Base-by-base conservation (phyloP, 2,113 vertebrate species). In the Pterocles burchelli region DNA sequence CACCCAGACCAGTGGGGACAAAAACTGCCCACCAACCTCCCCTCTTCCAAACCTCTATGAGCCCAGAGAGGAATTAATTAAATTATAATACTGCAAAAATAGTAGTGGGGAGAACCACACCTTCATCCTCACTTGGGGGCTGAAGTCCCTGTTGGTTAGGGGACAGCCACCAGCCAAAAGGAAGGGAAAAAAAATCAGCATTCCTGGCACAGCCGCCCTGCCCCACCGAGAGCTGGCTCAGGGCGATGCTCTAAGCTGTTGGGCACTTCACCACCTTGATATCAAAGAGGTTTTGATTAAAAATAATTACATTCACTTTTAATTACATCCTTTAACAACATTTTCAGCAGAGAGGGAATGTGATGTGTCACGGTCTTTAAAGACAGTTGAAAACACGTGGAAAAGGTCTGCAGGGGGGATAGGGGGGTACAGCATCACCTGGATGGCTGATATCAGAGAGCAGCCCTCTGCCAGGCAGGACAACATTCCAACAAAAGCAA, bases 261-360 rank as follows among this genome's bases (percentile, higher is more conserved):
- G 29, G 45, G 90, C 74, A 38, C 74, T 75, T 91, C 95, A 54
- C 78, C 57, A 3, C 43, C 66, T 22, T 52, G 54, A 36, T 52
- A 95, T 75, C 90, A 96, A 85, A 94, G 82, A 66, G 66, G 48
- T 34, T 96, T 86, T 17, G 18, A 91, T 86, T 78, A 38, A 82
- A 86, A 85, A 55, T 94, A 93, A 95, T 92, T 72, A 73, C 83
- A 8, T 36, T 89, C 58, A 11, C 43, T 95, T 93, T 88, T 96
- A 97, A 96, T 95, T 83, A 80, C 89, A 48, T 1, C 63, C 73
- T 59, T 52, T 34, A 85, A 78, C 80, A 65, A 83, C 83, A 16
- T 46, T 78, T 12, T 74, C 77, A 31, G 89, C 57, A 34, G 73
- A 62, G 85, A 84, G 63, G 17, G 54, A 45, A 85, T 0, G 52